Evolutionary conservation across 2,888 invertebrate species (phyloP), one percentile per base, ranked within the genome.

Genomic region (Chrysopilus asiliformis): DNA sequence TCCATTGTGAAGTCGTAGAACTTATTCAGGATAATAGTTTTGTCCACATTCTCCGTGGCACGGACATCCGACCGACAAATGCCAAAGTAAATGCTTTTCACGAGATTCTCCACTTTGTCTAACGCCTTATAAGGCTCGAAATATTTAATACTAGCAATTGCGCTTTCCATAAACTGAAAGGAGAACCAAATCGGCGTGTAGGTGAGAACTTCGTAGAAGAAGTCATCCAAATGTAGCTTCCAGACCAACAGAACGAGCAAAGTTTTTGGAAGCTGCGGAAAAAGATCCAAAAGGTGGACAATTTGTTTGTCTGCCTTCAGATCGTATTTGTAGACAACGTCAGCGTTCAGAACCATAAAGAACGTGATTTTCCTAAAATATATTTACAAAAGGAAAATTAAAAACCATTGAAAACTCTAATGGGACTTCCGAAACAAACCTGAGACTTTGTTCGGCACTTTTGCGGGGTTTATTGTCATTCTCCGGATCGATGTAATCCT

Each of bases 171-270:
- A 36, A 53, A 53, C 35, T 56, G 55, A 37, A 53, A 48, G 0
- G 50, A 40, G 33, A 57, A 53, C 57, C 57, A 57, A 15, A 50
- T 49, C 2, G 58, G 57, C 4, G 53, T 43, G 34, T 50, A 49
- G 2, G 46, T 34, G 10, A 58, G 22, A 31, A 49, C 46, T 45
- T 58, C 56, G 34, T 47, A 53, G 32, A 55, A 55, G 28, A 45
- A 54, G 36, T 45, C 40, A 13, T 56, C 51, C 5, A 58, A 40
- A 8, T 49, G 43, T n/a, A 57, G 32, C 10, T 49, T 45, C 54
- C 53, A 56, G 24, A 56, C 38, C 3, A 56, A 36, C 1, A 48
- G 43, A 2, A 55, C 44, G 1, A 55, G 34, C 1, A 58, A 38
- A 39, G 53, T 54, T 36, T 53, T 55, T 4, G 58, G 48, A 31